These are phyloP conservation scores for Climacteris rufus DNA, from an alignment of 2,113 vertebrate genomes.

Conservation along the genomic window DNA sequence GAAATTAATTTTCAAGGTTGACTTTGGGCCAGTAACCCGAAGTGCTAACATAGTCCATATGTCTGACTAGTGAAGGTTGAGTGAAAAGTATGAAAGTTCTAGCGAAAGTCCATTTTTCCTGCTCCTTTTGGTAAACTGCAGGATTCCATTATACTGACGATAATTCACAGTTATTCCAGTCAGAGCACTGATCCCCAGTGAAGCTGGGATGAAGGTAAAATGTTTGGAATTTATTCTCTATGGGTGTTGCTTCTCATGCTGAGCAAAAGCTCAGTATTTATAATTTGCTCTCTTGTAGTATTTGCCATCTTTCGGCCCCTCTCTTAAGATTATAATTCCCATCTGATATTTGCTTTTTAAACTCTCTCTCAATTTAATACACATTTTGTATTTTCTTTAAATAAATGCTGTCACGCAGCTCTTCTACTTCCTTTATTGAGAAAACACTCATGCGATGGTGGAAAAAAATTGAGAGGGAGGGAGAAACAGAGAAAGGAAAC, in stretches of 20 bases:
- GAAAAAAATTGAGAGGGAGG: conserved; percentile 42
- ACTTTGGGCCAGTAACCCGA: conserved; percentile 51
- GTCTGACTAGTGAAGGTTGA: conserved; percentile 47
- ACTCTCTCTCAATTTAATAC: neutral
- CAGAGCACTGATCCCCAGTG: conserved; percentile 17
- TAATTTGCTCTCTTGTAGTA: neutral
- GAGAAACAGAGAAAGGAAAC: conserved; percentile 55
- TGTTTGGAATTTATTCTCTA: conserved; percentile 33
- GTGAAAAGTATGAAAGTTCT: conserved; percentile 46
- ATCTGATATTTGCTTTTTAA: neutral
- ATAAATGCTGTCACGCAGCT: neutral
- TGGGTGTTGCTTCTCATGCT: neutral
- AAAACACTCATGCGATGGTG: conserved; percentile 14
- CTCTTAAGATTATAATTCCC: neutral
- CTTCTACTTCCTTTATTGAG: conserved; percentile 47
- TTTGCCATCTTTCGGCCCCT: neutral
- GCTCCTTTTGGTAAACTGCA: conserved; percentile 53
- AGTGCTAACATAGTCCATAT: conserved; percentile 68
- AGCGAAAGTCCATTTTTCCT: conserved; percentile 57
- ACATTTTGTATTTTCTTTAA: conserved; percentile 27
- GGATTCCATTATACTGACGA: conserved; percentile 56
- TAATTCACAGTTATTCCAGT: conserved; percentile 33
- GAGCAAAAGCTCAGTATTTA: neutral
- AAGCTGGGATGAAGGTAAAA: conserved; percentile 30
- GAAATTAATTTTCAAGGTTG: conserved; percentile 62